Evolutionary conservation across 2,888 invertebrate genomes (phyloP), one percentile per base, ranked within the genome.

Genomic region (Linnaemya vulpina): DNA sequence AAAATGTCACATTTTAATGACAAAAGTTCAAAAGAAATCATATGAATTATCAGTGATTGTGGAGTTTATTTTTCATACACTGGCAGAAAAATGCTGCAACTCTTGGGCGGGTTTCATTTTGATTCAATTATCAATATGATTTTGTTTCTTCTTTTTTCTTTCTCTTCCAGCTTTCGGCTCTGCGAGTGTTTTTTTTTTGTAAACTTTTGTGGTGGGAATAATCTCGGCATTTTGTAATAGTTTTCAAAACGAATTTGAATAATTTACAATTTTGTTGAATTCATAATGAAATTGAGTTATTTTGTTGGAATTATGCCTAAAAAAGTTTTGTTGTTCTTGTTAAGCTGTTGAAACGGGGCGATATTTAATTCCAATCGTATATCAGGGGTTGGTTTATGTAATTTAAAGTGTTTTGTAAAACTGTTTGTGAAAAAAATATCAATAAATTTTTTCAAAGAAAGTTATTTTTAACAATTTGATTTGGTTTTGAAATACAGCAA

Each of bases 41-140:
- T 71, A 65, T 79, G 79, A 79, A 71, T 84, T 71, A 65, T 17
- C 79, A 83, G 75, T 49, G 38, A 55, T 53, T 74, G 35, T 51
- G 58, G 17, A 17, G 30, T 20, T 17, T 38, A 1, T 22, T 20
- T 51, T 15, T 17, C 15, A 25, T 10, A 3, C n/a, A 55, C 11
- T 10, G 13, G 3, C 9, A 53, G 15, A 40, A 4, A 22, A 35
- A 51, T 25, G 8, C 15, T 11, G 13, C 38, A 30, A 25, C 40
- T 13, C 46, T 49, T 78, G 22, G 20, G 62, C 43, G 49, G 30
- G 68, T 70, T 77, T 40, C 4, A 17, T 20, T 46, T 17, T 20
- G 4, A 7, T 38, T 8, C 13, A 49, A 46, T 67, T 46, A 30
- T 58, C 46, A 22, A 49, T 62, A 11, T 43, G 17, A 30, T 1